Conservation (phyloP, 2,888 invertebrate species). For the Ecdyonurus torrentis region DNA sequence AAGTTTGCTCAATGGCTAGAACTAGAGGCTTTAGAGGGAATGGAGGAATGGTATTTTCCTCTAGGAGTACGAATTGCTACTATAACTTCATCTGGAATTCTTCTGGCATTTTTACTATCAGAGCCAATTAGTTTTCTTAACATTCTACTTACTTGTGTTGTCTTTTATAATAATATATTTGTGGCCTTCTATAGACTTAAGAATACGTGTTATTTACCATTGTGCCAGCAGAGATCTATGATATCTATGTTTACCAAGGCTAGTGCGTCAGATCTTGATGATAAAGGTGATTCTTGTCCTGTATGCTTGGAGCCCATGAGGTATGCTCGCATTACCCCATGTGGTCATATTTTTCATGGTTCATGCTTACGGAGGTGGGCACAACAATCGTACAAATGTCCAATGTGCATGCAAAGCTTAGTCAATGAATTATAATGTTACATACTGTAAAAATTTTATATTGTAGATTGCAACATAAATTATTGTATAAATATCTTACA, state of each 20-base stretch:
- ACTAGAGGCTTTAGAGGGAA: conserved; percentile 14
- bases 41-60: conserved; percentile 16
- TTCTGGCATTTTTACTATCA: conserved; percentile 6
- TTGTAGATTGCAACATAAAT: too few species aligned
- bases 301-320: conserved; percentile 12
- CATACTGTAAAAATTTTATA: too few species aligned
- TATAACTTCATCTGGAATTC: conserved; percentile 8
- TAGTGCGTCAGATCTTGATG: conserved; percentile 6
- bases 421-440: too few species aligned
- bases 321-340: conserved; percentile 11
- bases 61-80: conserved; percentile 8
- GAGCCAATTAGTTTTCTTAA: conserved; percentile 7
- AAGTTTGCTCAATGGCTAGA: conserved; percentile 10
- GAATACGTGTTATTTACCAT: conserved; percentile 12
- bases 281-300: conserved; percentile 10
- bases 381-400: conserved; percentile 14
- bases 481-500: too few species aligned
- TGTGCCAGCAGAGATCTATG: conserved; percentile 8
- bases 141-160: conserved; percentile 9
- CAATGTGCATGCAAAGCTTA: conserved; percentile 13
- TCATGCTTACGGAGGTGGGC: conserved; percentile 12
- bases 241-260: conserved; percentile 10
- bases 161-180: conserved; percentile 14
- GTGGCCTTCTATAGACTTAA: conserved; percentile 10
- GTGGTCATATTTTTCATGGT: conserved; percentile 12